Conservation (phyloP, 2,113 vertebrate genomes). For the Archilochus colubris region DNA sequence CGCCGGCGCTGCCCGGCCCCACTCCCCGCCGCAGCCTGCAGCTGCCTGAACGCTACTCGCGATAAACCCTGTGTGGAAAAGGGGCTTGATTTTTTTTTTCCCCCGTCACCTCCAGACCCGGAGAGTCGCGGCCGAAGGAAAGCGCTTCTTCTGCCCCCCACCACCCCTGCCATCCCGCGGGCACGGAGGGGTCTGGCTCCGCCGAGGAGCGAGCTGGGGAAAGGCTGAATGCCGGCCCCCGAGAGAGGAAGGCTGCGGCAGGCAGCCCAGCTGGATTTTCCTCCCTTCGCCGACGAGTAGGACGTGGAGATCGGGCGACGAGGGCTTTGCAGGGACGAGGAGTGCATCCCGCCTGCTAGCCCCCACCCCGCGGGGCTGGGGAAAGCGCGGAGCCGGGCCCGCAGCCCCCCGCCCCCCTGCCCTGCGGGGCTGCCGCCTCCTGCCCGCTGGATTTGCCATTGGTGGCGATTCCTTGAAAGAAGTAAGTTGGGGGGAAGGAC, state of each 20-base stretch:
- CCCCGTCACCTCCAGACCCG: not conserved
- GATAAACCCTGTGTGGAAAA: not conserved
- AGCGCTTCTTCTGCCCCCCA: not conserved
- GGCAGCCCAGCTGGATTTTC: not conserved
- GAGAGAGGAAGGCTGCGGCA: not conserved
- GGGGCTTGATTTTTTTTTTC: not conserved
- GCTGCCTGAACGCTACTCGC: not conserved
- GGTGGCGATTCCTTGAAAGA: slow-evolving; percentile 72
- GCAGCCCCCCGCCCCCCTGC: not conserved
- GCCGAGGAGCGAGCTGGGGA: not conserved
- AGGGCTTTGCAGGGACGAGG: not conserved
- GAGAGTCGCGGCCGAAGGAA: not conserved
- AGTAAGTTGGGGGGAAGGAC: slow-evolving; percentile 66
- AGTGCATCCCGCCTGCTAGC: not conserved
- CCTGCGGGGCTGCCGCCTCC: slow-evolving; percentile 64
- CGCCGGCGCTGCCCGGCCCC: not conserved
- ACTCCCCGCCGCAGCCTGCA: not conserved
- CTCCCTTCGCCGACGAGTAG: not conserved
- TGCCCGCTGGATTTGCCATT: slow-evolving; percentile 77
- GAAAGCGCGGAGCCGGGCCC: not conserved
- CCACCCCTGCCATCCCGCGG: not conserved
- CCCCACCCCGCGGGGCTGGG: not conserved
- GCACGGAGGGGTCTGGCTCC: not conserved
- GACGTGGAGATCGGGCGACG: not conserved
- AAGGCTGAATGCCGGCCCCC: not conserved